A percentile compares a stretch with the other conserved stretches of the same genome.
Evolutionary conservation across 2,888 invertebrate genomes (phyloP).

Genomic region (Melikaiella ostensackeni): DNA sequence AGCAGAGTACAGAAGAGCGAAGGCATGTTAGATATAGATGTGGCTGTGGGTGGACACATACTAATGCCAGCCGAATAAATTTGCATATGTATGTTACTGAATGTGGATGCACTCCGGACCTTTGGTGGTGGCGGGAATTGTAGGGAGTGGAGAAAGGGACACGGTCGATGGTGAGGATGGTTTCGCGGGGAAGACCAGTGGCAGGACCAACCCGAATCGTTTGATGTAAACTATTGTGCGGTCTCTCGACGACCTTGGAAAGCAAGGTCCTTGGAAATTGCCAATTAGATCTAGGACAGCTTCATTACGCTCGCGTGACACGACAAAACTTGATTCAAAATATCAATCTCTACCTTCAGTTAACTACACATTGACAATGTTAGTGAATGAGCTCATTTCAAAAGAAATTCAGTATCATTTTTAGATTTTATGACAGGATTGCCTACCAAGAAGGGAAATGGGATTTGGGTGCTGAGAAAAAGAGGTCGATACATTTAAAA

Average conservation of each 20-base stretch:
- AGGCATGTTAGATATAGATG: conserved; percentile 58
- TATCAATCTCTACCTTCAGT: neutral
- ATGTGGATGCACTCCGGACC: conserved; percentile 60
- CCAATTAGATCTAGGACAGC: conserved; percentile 20
- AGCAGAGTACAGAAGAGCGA: conserved; percentile 40
- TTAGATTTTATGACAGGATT: too few relatives aligned
- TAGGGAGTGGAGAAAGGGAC: neutral
- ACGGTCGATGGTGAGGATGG: conserved; percentile 5
- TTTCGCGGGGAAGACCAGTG: neutral
- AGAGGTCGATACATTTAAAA: too few relatives aligned
- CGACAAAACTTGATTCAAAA: neutral
- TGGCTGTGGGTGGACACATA: conserved; percentile 64
- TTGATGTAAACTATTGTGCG: conserved; percentile 37
- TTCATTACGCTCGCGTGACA: neutral
- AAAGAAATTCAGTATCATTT: neutral
- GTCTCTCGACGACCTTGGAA: conserved; percentile 9
- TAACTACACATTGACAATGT: neutral
- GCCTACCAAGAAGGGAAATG: too few relatives aligned
- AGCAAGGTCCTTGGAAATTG: conserved; percentile 22
- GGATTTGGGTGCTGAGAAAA: too few relatives aligned
- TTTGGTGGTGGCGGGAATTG: conserved; percentile 11
- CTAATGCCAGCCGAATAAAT: conserved; percentile 74
- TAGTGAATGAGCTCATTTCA: neutral
- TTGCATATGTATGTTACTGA: conserved; percentile 75
- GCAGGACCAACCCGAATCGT: conserved; percentile 21